phyloP scores from a whole-genome alignment of 1,140 invertebrate species.

The Chrysoperla carnea region DNA sequence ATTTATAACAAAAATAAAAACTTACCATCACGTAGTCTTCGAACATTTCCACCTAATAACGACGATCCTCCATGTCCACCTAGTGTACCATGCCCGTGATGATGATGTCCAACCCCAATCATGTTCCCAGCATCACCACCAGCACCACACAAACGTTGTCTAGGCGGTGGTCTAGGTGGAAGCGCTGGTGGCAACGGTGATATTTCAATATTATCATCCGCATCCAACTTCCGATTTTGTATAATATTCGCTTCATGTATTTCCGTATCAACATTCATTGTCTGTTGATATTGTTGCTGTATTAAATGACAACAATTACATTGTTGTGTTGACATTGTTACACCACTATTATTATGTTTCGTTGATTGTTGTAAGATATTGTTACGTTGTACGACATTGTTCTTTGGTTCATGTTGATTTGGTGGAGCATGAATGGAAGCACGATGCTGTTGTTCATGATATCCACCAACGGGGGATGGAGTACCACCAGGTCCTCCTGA shows the following conservation, averaged over 20 bases:
- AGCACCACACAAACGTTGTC: slow-evolving; percentile 7
- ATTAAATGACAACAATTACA: neutral
- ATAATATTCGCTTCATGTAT: slow-evolving; percentile 1
- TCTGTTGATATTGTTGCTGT: neutral
- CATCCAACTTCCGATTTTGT: slow-evolving; percentile 14
- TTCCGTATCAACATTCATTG: neutral
- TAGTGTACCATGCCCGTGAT: too few species aligned
- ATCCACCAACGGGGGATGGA: neutral
- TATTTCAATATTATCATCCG: slow-evolving; percentile 21
- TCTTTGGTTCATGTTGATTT: too few species aligned
- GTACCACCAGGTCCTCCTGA: neutral
- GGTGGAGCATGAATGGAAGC: neutral
- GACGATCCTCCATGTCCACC: too few species aligned
- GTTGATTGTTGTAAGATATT: neutral
- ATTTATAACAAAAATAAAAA: too few species aligned
- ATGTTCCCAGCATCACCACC: neutral
- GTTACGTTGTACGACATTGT: too few species aligned
- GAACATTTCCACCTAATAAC: too few species aligned
- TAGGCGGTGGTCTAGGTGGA: slow-evolving; percentile 20
- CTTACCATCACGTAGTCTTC: too few species aligned
- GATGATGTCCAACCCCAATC: too few species aligned
- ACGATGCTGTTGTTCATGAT: neutral
- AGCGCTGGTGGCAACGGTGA: slow-evolving; percentile 21
- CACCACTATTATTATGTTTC: neutral
- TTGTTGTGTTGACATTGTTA: neutral